A percentile compares a stretch with the other conserved stretches of the same genome.
Conservation (phyloP, 2,888 invertebrate species). For the Osmoderma eremita region DNA sequence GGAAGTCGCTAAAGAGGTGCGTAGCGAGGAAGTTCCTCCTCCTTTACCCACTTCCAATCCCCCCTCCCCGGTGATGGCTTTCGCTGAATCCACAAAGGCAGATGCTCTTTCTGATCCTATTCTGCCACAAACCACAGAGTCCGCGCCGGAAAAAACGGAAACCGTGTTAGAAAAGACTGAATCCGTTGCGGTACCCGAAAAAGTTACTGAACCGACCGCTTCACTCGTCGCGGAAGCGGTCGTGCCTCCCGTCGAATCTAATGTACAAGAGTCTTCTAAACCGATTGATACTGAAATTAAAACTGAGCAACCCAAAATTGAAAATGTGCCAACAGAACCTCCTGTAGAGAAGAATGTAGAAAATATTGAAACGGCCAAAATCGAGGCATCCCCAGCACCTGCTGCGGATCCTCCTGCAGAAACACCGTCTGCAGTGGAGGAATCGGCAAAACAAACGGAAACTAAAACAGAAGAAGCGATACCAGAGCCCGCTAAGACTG, state of each 20-base stretch:
- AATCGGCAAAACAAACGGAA: conserved; percentile 34
- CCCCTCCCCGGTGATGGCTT: conserved; percentile 79
- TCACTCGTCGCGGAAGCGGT: conserved; percentile 27
- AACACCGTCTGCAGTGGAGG: conserved; percentile 15
- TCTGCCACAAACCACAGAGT: conserved; percentile 40
- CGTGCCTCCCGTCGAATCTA: conserved; percentile 15
- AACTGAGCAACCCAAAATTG: conserved; percentile 31
- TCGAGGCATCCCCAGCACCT: conserved; percentile 34
- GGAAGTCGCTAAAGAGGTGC: conserved; percentile 65
- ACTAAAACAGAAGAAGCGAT: conserved; percentile 32
- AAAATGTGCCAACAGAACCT: conserved; percentile 33
- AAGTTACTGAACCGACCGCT: conserved; percentile 21
- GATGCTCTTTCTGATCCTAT: conserved; percentile 59
- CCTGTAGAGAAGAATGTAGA: conserved; percentile 40
- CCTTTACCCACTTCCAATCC: conserved; percentile 79
- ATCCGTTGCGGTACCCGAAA: conserved; percentile 24
- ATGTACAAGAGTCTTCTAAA: conserved; percentile 38
- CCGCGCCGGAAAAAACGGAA: conserved; percentile 40
- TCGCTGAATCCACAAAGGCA: conserved; percentile 77
- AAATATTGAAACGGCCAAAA: conserved; percentile 33
- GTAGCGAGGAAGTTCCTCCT: conserved; percentile 75
- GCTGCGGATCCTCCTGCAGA: conserved; percentile 12
- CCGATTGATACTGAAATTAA: conserved; percentile 31
- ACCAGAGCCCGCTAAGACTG: conserved; percentile 33
- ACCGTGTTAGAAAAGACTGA: conserved; percentile 42